phyloP scores from a whole-genome alignment of 2,797 vertebrate genomes.

The Sebastolobus alascanus region DNA sequence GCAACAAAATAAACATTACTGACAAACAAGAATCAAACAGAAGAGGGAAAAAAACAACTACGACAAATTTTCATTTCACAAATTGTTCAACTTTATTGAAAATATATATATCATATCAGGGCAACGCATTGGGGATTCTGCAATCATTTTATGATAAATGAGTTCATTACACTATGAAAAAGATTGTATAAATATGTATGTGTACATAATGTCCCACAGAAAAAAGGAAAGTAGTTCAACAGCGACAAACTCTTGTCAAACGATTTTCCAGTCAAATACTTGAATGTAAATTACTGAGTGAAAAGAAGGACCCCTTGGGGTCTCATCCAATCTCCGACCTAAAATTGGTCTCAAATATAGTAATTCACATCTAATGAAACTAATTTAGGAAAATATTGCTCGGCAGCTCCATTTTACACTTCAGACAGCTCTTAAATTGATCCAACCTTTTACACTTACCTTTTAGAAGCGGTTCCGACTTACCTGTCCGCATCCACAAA shows the following conservation, averaged over 20 bases:
- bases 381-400: conserved; percentile 63
- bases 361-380: conserved; percentile 73
- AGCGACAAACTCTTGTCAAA: conserved; percentile 47
- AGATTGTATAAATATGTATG: conserved; percentile 24
- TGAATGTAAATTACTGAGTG: conserved; percentile 61
- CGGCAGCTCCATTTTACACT: conserved; percentile 54
- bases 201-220: conserved; percentile 37
- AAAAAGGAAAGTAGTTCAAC: conserved; percentile 50
- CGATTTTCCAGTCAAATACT: conserved; percentile 67
- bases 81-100: conserved; percentile 73
- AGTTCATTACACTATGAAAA: conserved; percentile 32
- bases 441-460: conserved; percentile 71
- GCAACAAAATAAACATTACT: not conserved
- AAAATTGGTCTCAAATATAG: conserved; percentile 72
- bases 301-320: conserved; percentile 55
- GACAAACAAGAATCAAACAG: conserved; percentile 2
- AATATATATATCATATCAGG: conserved; percentile 29
- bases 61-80: conserved; percentile 50
- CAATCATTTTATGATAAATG: conserved; percentile 41
- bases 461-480: conserved; percentile 59
- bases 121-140: conserved; percentile 32
- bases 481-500: conserved; percentile 63
- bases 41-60: conserved; percentile 32
- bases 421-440: conserved; percentile 58
- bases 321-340: conserved; percentile 68